Percentiles rank a stretch among this genome's conserved stretches.
Conservation (phyloP, 2,113 vertebrate genomes). For the Erpornis zantholeuca region DNA sequence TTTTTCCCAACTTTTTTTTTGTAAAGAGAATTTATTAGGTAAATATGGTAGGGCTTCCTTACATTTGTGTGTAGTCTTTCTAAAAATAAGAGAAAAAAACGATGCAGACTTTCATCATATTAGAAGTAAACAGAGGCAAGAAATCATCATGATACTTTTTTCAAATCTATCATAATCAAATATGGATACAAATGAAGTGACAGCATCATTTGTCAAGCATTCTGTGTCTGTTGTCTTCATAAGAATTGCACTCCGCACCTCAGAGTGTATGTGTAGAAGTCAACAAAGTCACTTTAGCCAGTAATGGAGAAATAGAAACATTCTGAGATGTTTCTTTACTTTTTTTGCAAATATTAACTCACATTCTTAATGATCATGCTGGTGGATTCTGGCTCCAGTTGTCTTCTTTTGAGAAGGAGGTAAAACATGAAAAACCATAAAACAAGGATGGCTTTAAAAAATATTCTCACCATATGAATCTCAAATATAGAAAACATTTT, state of each 20-base stretch:
- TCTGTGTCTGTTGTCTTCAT: not conserved
- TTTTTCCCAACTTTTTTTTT: not conserved
- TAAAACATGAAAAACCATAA: not conserved
- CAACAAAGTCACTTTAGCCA: not conserved
- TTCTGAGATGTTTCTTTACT: not conserved
- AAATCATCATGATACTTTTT: not conserved
- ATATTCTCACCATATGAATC: not conserved
- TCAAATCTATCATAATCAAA: not conserved
- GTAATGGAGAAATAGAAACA: not conserved
- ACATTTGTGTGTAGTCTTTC: not conserved
- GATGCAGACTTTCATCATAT: not conserved
- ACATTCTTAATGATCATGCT: not conserved
- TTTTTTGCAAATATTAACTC: not conserved
- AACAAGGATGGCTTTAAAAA: not conserved
- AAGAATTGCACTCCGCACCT: not conserved
- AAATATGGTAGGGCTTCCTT: not conserved
- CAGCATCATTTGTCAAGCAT: not conserved
- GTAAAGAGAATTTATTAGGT: not conserved
- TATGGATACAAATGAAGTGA: not conserved
- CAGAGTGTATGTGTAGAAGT: not conserved
- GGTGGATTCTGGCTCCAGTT: not conserved
- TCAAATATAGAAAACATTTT: not conserved
- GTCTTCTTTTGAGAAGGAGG: not conserved
- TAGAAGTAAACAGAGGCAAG: not conserved
- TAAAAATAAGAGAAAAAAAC: not conserved